Evolutionary conservation across 2,797 vertebrate genomes (phyloP), one percentile per base, ranked within the genome.

Genomic region (Diglossa cyanea): DNA sequence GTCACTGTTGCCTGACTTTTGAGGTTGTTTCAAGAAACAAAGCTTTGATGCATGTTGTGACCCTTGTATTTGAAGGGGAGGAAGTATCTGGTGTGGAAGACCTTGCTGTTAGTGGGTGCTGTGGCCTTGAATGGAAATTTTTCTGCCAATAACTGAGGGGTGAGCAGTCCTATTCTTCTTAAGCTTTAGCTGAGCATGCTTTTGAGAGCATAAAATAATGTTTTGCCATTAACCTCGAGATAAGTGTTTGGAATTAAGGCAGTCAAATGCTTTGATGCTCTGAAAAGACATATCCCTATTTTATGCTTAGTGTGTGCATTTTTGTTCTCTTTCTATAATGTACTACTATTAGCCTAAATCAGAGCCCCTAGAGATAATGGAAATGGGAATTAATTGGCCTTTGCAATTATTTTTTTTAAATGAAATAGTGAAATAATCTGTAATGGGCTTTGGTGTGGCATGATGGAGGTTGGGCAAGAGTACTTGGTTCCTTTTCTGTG

Each of bases 61-160:
- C 19, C 6, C 8, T 13, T 47, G 10, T 51, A 30, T 8, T 3
- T 63, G 5, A 13, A 7, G 8, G 10, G 35, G 55, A 50, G 35
- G 42, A 35, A 44, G 28, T 3, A 6, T 21, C 20, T 80, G 18
- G 17, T 33, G 16, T 6, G 17, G 31, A 20, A 39, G 30, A n/a
- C 10, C 4, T 17, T 57, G 28, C 7, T 57, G 13, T 10, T n/a
- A 35, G 11, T 61, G 45, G 10, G 9, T 54, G 24, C 8, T 1
- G 2, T 30, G 47, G 23, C 13, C 37, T 66, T 70, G 40, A 39
- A 7, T 45, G 20, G 61, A 45, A 75, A 31, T 23, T 3, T 40
- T 72, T 55, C 48, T 75, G 23, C 9, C 15, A 18, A 2, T 30
- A 47, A 50, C 0, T 0, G 1, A 28, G 4, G 23, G 19, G 4